A percentile compares a stretch with the other conserved stretches of the same genome.
These are phyloP conservation scores for Aricia agestis DNA, from an alignment of 1,140 invertebrate genomes.

Conservation along the genomic window DNA sequence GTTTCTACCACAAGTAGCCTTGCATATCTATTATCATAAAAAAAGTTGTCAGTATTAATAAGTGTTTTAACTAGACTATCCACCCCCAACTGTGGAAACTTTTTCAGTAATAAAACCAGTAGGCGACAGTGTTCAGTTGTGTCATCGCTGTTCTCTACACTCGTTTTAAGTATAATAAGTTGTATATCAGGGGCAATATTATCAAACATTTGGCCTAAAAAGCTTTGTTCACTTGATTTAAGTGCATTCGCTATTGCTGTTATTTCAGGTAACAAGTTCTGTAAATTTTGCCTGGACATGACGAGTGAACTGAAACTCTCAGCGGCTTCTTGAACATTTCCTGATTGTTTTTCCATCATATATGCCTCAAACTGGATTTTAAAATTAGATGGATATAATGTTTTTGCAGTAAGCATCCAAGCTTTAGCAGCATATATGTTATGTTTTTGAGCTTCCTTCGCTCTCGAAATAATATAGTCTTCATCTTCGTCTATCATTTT, in stretches of 20 bases:
- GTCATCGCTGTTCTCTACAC: conserved; percentile 90
- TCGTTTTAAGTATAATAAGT: conserved; percentile 84
- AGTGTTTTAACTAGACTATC: conserved; percentile 86
- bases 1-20: conserved; percentile 85
- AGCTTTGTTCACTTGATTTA: conserved; percentile 76
- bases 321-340: conserved; percentile 88
- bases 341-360: conserved; percentile 85
- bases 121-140: conserved; percentile 91
- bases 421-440: conserved; percentile 89
- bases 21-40: conserved; percentile 84
- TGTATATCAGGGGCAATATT: conserved; percentile 84
- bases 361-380: conserved; percentile 92
- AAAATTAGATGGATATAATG: conserved; percentile 90
- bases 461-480: conserved; percentile 87
- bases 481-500: conserved; percentile 81
- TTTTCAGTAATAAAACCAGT: conserved; percentile 84
- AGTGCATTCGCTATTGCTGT: conserved; percentile 86
- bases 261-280: conserved; percentile 87
- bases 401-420: conserved; percentile 94
- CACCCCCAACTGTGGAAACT: conserved; percentile 90
- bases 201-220: conserved; percentile 82
- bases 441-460: conserved; percentile 81
- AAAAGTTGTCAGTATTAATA: conserved; percentile 85
- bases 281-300: conserved; percentile 66
- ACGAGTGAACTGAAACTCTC: conserved; percentile 84